These are phyloP conservation scores for Magallana angulata DNA, from an alignment of 1,140 invertebrate species.

Conservation along the genomic window DNA sequence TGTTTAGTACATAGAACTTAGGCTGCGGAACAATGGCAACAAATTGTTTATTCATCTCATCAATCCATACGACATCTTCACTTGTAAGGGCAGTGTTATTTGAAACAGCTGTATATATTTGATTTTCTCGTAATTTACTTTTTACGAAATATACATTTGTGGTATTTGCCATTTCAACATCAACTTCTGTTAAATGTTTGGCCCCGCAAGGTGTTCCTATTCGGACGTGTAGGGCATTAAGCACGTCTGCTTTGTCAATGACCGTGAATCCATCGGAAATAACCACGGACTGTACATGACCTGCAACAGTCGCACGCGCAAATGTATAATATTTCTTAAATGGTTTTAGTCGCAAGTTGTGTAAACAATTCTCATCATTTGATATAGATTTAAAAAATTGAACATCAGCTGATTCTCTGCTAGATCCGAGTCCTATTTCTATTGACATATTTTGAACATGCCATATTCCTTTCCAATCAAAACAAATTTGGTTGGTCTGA, in stretches of 20 bases:
- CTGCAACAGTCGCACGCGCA: not conserved
- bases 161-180: not conserved
- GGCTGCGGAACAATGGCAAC: not conserved
- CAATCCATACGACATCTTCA: not conserved
- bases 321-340: constrained; percentile 8
- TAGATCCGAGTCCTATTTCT: constrained; percentile 58
- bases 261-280: constrained; percentile 41
- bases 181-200: not conserved
- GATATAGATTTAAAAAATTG: constrained; percentile 41
- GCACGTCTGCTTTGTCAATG: constrained; percentile 20
- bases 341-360: not conserved
- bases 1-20: not conserved
- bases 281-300: constrained; percentile 16
- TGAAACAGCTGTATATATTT: not conserved
- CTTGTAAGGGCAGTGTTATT: not conserved
- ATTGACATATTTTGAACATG: constrained; percentile 55
- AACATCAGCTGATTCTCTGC: constrained; percentile 42
- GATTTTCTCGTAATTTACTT: not conserved
- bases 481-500: constrained; percentile 47
- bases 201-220: constrained; percentile 16
- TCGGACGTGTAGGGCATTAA: constrained; percentile 1
- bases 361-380: not conserved
- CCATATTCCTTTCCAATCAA: constrained; percentile 59
- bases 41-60: not conserved
- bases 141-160: not conserved